Evolutionary conservation across 2,888 invertebrate species (phyloP), one percentile per base, ranked within the genome.

Genomic region (Plutella xylostella): DNA sequence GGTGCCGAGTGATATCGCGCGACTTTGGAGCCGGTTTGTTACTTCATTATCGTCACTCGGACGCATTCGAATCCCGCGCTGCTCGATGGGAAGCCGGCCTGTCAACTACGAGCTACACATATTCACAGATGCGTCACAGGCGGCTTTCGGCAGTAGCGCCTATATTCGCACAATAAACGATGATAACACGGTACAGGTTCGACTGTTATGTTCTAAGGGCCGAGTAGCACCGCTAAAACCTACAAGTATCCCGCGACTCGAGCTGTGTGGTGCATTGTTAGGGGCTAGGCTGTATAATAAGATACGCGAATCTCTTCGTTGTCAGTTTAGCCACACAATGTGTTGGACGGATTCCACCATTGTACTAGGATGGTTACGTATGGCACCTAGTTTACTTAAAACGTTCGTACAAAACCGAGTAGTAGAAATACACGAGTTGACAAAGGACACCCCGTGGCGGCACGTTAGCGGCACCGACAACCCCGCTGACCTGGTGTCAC

Each of bases 281-380:
- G 41, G 37, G 9, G 33, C 45, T 40, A 45, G 40, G 34, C 34
- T 45, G 40, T 45, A 40, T 28, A 14, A 30, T 18, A 45, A 45
- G 12, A 28, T 42, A 6, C 14, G 25, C 4, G 28, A 15, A 4
- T 41, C 45, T 7, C 38, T 45, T 9, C 25, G 28, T 7, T 14
- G 20, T n/a, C n/a, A n/a, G 3, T n/a, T n/a, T n/a, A n/a, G n/a
- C n/a, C 37, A 34, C 14, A 45, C 42, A 22, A 17, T 21, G 12
- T 53, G 51, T 21, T 60, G 58, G 57, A 47, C 42, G 11, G 58
- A 61, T 34, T 59, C 58, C 2, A 55, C 49, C 2, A 52, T 60
- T 30, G 56, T 56, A 1, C 39, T 59, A 3, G 47, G 55, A 3
- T 59, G 58, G 58, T 31, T 58, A 6, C n/a, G n/a, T n/a, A 43